These are phyloP conservation scores for Anas flavirostris DNA, from an alignment of 2,797 vertebrate genomes.

Conservation along the genomic window DNA sequence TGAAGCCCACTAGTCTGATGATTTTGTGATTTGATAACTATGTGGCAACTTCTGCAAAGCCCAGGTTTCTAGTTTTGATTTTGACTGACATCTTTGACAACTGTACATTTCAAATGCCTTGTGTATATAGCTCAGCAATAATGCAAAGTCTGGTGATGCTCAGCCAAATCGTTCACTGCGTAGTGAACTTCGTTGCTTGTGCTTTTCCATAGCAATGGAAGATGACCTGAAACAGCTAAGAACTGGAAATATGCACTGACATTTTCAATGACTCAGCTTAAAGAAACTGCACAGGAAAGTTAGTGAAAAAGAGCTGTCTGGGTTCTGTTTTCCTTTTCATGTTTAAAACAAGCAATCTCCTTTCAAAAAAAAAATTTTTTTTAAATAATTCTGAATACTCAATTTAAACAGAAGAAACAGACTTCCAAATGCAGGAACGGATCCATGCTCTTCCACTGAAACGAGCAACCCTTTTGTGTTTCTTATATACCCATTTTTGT, in stretches of 20 bases:
- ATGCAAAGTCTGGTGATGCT: conserved; percentile 33
- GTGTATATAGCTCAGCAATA: conserved; percentile 42
- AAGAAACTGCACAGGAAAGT: not conserved
- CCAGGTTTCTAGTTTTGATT: conserved; percentile 7
- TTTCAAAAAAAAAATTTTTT: not conserved
- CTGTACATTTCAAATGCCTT: conserved; percentile 60
- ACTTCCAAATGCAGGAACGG: conserved; percentile 5
- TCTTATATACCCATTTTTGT: not conserved
- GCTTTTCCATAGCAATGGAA: not conserved
- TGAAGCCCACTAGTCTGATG: not conserved
- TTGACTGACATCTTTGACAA: conserved; percentile 31
- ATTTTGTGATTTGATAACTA: not conserved
- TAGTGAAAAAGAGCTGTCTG: not conserved
- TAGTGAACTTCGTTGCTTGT: conserved; percentile 24
- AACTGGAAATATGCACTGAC: conserved; percentile 2
- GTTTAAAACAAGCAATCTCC: not conserved
- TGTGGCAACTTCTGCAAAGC: conserved; percentile 15
- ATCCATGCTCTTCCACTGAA: not conserved
- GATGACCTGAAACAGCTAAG: not conserved
- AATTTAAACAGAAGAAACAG: not conserved
- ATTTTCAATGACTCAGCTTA: not conserved
- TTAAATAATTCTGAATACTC: not conserved
- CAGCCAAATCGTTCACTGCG: not conserved
- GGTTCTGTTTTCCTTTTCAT: not conserved
- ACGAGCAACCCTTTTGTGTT: not conserved